A percentile compares a stretch with the other conserved stretches of the same genome.
Conservation (phyloP, 37 sponge, comb jelly and placozoan species). For the Aphrocallistes beatrix region DNA sequence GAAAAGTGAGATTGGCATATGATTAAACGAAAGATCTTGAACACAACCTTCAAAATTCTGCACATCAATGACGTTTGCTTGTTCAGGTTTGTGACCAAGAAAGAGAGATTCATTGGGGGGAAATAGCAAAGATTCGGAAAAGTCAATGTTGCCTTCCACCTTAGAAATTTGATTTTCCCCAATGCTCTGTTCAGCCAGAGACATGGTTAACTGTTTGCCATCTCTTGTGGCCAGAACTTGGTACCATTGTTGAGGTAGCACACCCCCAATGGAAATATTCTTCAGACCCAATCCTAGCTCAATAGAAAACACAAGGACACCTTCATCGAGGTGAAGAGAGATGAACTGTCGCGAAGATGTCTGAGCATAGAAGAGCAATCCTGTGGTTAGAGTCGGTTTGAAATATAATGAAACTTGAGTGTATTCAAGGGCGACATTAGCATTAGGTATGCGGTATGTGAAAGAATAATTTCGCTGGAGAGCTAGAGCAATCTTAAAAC, state of each 20-base stretch:
- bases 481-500: background rate
- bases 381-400: background rate
- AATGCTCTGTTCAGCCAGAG: background rate
- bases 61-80: background rate
- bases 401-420: background rate
- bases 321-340: background rate
- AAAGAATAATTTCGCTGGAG: background rate
- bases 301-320: background rate
- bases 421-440: background rate
- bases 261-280: background rate
- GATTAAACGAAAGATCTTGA: background rate
- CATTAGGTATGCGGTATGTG: background rate
- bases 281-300: background rate
- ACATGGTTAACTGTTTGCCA: background rate
- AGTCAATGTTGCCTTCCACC: background rate
- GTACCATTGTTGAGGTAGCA: background rate
- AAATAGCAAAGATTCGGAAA: background rate
- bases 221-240: background rate
- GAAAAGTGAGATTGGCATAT: background rate
- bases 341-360: background rate
- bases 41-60: background rate
- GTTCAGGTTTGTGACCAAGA: background rate
- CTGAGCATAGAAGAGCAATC: background rate
- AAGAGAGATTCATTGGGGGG: background rate
- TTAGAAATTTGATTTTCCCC: background rate